Evolutionary conservation across 2,797 vertebrate genomes (phyloP), one percentile per base, ranked within the genome.

Genomic region (Cirrhinus molitorella): DNA sequence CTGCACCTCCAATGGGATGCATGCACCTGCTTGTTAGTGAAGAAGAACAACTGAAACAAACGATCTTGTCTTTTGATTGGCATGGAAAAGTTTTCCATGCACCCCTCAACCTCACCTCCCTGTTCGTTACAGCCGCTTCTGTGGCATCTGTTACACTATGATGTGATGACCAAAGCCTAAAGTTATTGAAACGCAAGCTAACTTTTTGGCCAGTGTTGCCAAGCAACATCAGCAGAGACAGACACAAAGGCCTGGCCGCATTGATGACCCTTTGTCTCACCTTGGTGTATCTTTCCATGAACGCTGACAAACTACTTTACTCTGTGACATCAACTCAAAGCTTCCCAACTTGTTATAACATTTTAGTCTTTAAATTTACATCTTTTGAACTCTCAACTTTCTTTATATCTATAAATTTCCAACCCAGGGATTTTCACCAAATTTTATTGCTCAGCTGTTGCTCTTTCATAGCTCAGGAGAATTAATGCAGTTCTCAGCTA

Each of bases 21-120:
- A 59, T 59, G 73, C 73, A 70, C 63, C 73, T 77, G 81, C 81
- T 83, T 83, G 73, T 83, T 83, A 83, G 73, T 83, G 81, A 67
- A 59, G 61, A 76, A 77, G 25, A 77, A 61, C 59, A 66, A 63
- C 61, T 47, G 81, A 77, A 77, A 47, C 73, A 77, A 57, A 59
- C 53, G 13, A 31, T 77, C 65, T 70, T 57, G 19, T 67, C 28
- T 49, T 83, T 59, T 77, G 49, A 83, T 67, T 83, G 81, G 63
- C 74, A 67, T 67, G 21, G 51, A 77, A 77, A 83, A 37, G 17
- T 67, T 76, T 67, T 31, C 43, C 0, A 12, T 25, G 79, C 6
- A 66, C 11, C 11, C 4, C 9, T 80, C 63, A 80, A 80, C 49
- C 31, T 57, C 34, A 37, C 49, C 37, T 72, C 45, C 57, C 70